phyloP scores from a whole-genome alignment of 1,140 invertebrate genomes.

The Brachionus sp. region DNA sequence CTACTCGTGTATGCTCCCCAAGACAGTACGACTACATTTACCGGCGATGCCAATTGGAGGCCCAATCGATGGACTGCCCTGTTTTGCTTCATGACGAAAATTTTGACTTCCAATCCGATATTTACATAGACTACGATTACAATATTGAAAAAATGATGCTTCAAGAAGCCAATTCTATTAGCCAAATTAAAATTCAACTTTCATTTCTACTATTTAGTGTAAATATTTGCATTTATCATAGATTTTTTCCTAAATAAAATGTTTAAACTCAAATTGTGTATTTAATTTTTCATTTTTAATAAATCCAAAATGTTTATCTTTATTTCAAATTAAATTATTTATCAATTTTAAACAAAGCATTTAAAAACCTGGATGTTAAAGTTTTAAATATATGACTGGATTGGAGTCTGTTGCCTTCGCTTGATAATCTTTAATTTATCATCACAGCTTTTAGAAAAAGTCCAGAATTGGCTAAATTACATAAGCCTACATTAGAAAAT shows the following conservation, averaged over 20 bases:
- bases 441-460: no score
- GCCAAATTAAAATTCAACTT: neutral
- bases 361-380: no score
- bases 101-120: neutral
- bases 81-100: neutral
- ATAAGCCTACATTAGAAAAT: no score
- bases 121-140: neutral
- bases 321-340: no score
- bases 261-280: no score
- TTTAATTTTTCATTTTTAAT: no score
- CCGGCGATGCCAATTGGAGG: neutral
- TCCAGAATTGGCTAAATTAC: no score
- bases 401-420: no score
- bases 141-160: slow-evolving; percentile 8
- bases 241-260: neutral
- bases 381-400: no score
- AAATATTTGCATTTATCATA: neutral
- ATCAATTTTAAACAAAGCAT: no score
- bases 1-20: neutral
- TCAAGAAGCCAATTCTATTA: neutral
- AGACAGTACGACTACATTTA: neutral
- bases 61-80: neutral
- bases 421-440: no score
- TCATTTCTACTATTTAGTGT: neutral
- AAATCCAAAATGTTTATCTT: no score